Conservation (phyloP, 2,113 vertebrate genomes). For the Gopherus flavomarginatus region DNA sequence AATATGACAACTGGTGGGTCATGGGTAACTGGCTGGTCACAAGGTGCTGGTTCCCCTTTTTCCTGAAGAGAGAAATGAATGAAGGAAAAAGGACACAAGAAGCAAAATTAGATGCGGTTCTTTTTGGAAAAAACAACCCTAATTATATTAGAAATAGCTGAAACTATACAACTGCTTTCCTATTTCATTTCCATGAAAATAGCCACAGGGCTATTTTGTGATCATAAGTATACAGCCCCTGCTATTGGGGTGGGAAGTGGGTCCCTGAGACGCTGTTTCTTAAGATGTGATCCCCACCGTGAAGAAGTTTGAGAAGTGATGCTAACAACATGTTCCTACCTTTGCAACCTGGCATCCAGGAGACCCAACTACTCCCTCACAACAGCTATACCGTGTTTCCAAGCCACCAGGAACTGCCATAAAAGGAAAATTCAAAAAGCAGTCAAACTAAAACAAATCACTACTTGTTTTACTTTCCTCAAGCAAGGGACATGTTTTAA, state of each 20-base stretch:
- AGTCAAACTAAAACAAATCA: neutral
- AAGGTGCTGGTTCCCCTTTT: neutral
- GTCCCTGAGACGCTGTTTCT: neutral
- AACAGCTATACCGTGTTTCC: conserved; percentile 85
- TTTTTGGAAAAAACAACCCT: neutral
- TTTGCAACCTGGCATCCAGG: conserved; percentile 81
- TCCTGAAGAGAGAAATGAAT: neutral
- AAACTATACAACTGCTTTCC: neutral
- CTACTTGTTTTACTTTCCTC: neutral
- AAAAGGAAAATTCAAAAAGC: neutral
- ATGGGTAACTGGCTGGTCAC: neutral
- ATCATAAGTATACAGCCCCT: neutral
- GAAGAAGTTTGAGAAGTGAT: neutral
- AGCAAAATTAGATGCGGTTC: neutral
- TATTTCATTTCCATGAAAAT: neutral
- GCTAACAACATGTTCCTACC: conserved; percentile 21
- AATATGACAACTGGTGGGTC: neutral
- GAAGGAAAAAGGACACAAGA: neutral
- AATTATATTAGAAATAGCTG: neutral
- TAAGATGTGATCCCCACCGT: too few species aligned
- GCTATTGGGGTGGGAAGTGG: neutral
- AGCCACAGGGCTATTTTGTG: neutral
- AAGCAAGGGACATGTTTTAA: neutral
- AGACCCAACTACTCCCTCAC: conserved; percentile 80
- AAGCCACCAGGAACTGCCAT: conserved; percentile 81